Evolutionary conservation across 2,888 invertebrate species (phyloP), one percentile per base, ranked within the genome.

Genomic region (Melipona beecheii): DNA sequence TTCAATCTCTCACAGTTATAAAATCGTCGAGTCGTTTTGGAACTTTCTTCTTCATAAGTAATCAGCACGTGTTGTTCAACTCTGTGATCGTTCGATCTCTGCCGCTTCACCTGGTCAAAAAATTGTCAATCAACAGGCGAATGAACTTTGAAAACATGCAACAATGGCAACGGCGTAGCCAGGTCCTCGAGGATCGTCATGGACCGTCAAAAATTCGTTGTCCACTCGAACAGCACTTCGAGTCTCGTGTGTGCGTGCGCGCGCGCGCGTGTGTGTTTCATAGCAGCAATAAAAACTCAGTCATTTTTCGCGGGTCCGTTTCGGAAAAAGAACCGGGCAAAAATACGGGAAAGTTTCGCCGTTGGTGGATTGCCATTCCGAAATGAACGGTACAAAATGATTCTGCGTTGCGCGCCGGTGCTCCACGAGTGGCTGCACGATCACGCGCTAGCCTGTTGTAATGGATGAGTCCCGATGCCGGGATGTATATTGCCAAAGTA

Each of bases 351-450:
- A 82, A 78, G 69, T 83, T 77, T 76, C 68, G 75, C 69, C n/a
- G 36, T 4, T 52, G 66, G 4, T 62, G 72, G 60, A 72, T 73
- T 49, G 62, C 27, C 36, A 6, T 85, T 84, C 87, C 87, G 86
- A 88, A 88, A 88, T 88, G 87, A 88, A 88, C 87, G 87, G 52
- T 80, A 78, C 69, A 75, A 84, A 86, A 88, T 87, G 71, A 87
- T 88, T 82, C 76, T 54, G 58, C 72, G 72, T 71, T 68, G 78
- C 81, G 58, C 75, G 78, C 60, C 65, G 76, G 76, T 49, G 43
- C 56, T 36, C 65, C 54, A 88, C 81, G 84, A 86, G 86, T 88
- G 85, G 86, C 36, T 74, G 65, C 74, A 68, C 65, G 76, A 80
- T 78, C 83, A 78, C 49, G 60, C 75, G 83, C 86, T 81, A 80